Conservation (phyloP, 2,113 vertebrate species). For the Galemys pyrenaicus region DNA sequence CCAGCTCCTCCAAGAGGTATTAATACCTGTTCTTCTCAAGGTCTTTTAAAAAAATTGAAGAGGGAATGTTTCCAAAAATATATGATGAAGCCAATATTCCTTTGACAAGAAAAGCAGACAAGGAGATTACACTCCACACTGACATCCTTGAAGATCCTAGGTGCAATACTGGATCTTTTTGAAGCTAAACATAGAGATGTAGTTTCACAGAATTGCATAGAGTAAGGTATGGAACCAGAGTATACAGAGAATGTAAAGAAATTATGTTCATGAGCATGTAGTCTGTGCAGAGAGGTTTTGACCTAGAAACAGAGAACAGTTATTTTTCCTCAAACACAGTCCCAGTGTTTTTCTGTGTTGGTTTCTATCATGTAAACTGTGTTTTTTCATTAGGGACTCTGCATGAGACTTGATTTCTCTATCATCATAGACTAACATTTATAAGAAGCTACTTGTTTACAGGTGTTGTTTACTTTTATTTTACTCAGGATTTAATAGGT, state of each 20-base stretch:
- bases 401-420: neutral
- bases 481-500: neutral
- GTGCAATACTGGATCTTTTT: neutral
- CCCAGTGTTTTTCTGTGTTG: neutral
- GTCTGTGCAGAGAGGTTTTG: neutral
- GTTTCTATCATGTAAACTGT: neutral
- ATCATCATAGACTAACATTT: neutral
- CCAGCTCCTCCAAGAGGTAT: too few species aligned
- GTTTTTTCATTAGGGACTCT: neutral
- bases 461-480: neutral
- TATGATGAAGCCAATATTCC: too few species aligned
- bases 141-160: too few species aligned
- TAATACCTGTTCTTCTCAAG: too few species aligned
- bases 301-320: neutral
- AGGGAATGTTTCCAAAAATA: too few species aligned
- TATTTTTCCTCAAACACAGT: neutral
- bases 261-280: neutral
- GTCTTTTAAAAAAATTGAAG: too few species aligned
- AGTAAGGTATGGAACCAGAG: neutral
- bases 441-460: neutral
- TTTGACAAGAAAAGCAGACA: too few species aligned
- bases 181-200: neutral
- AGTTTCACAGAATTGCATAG: neutral
- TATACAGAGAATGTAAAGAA: neutral
- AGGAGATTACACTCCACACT: too few species aligned